Evolutionary conservation across 2,797 vertebrate species (phyloP).

Genomic region (Galago senegalensis): DNA sequence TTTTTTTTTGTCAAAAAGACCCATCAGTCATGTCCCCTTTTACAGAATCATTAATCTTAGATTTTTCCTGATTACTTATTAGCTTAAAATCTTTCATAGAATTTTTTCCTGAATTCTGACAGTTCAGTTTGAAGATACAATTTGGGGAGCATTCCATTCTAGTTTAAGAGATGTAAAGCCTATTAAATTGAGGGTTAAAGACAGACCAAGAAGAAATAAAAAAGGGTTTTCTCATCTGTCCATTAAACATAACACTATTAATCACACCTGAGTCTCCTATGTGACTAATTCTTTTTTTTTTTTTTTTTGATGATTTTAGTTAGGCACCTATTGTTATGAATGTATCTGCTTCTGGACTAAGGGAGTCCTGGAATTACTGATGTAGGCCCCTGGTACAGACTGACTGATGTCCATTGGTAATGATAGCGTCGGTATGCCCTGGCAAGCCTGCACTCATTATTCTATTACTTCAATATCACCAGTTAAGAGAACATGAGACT

Average conservation of each 20-base stretch:
- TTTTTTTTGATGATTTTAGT: background rate
- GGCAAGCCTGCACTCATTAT: background rate
- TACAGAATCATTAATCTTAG: conserved; percentile 28
- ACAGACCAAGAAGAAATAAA: conserved; percentile 38
- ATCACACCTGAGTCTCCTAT: background rate
- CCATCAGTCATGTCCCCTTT: conserved; percentile 11
- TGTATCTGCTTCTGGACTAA: background rate
- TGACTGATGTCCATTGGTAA: background rate
- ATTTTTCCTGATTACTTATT: conserved; percentile 29
- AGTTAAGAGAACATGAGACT: background rate
- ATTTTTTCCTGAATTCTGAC: background rate
- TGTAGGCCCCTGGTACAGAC: background rate
- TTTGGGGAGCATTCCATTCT: conserved; percentile 51
- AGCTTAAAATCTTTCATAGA: conserved; percentile 25
- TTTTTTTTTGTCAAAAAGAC: conserved; percentile 64
- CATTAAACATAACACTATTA: background rate
- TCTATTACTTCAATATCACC: background rate
- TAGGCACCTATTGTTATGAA: background rate
- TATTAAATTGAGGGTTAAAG: conserved; percentile 33
- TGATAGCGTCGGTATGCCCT: too few relatives aligned
- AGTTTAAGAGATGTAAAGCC: conserved; percentile 11
- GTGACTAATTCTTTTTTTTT: background rate
- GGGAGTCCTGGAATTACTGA: background rate
- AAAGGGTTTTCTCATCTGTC: conserved; percentile 23
- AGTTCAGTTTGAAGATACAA: conserved; percentile 26